Percentiles rank a stretch among this genome's conserved stretches.
Evolutionary conservation across 2,888 invertebrate genomes (phyloP).

Genomic region (Thymelicus acteon): DNA sequence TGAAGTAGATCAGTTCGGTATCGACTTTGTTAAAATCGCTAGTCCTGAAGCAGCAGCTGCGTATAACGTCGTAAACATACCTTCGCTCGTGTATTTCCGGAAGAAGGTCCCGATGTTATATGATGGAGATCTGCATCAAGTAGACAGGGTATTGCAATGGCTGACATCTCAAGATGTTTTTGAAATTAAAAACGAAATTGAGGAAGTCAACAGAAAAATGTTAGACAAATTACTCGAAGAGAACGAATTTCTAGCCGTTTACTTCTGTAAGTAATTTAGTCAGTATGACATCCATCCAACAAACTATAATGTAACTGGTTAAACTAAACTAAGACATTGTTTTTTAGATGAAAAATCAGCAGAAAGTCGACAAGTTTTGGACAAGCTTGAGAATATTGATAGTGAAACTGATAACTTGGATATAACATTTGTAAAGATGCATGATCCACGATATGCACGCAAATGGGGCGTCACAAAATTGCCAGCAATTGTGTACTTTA

Average conservation of each 20-base stretch:
- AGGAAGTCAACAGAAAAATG: slow-evolving; percentile 98
- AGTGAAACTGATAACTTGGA: slow-evolving; percentile 97
- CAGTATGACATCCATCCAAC: neutral
- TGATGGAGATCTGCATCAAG: slow-evolving; percentile 95
- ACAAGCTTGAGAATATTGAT: slow-evolving; percentile 96
- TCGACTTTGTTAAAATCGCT: slow-evolving; percentile 96
- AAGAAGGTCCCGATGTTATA: slow-evolving; percentile 93
- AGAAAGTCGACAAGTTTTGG: slow-evolving; percentile 92
- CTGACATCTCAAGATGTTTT: slow-evolving; percentile 97
- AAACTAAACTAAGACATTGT: neutral
- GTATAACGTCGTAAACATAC: slow-evolving; percentile 93
- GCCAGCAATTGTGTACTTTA: slow-evolving; percentile 96
- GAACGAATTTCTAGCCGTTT: slow-evolving; percentile 97
- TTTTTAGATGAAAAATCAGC: slow-evolving; percentile 90
- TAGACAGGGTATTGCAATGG: slow-evolving; percentile 94
- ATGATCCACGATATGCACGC: slow-evolving; percentile 94
- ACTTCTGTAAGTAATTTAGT: slow-evolving; percentile 91
- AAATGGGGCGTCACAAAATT: slow-evolving; percentile 97
- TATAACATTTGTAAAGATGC: slow-evolving; percentile 97
- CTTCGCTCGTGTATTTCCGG: slow-evolving; percentile 94
- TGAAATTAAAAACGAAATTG: slow-evolving; percentile 98
- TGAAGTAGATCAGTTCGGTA: slow-evolving; percentile 96
- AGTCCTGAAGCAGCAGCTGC: slow-evolving; percentile 92
- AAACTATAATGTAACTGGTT: neutral
- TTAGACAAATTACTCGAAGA: slow-evolving; percentile 97